Evolutionary conservation across 2,888 invertebrate genomes (phyloP).

Genomic region (Sminthurides aquaticus): DNA sequence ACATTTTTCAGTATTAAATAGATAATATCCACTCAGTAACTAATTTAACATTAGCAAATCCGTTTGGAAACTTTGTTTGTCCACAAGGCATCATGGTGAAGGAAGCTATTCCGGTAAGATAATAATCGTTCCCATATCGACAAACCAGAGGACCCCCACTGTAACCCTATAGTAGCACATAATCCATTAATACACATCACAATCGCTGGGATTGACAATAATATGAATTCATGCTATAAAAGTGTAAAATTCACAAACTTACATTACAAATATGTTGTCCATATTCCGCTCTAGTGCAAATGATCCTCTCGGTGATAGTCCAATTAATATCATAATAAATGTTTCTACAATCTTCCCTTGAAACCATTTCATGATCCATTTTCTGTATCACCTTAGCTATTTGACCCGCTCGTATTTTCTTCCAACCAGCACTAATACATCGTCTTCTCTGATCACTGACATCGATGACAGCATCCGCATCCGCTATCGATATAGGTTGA

Average conservation of each 20-base stretch:
- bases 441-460: background rate
- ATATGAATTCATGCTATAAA: too few relatives aligned
- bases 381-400: background rate
- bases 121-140: background rate
- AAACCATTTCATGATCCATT: background rate
- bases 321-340: background rate
- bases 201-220: too few relatives aligned
- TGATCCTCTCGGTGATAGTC: background rate
- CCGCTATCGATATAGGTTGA: background rate
- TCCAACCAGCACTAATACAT: background rate
- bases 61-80: background rate
- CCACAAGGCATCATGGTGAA: background rate
- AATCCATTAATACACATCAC: too few relatives aligned
- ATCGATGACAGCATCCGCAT: background rate
- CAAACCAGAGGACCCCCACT: background rate
- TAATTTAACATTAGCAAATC: background rate
- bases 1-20: too few relatives aligned
- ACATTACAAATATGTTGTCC: background rate
- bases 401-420: background rate
- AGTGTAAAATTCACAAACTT: too few relatives aligned
- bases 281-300: background rate
- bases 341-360: background rate
- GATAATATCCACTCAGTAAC: background rate
- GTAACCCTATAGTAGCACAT: background rate
- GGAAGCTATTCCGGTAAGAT: background rate